Percentiles rank a stretch among this genome's conserved stretches.
phyloP scores from a whole-genome alignment of 2,113 vertebrate species.

The Trematomus loennbergii region DNA sequence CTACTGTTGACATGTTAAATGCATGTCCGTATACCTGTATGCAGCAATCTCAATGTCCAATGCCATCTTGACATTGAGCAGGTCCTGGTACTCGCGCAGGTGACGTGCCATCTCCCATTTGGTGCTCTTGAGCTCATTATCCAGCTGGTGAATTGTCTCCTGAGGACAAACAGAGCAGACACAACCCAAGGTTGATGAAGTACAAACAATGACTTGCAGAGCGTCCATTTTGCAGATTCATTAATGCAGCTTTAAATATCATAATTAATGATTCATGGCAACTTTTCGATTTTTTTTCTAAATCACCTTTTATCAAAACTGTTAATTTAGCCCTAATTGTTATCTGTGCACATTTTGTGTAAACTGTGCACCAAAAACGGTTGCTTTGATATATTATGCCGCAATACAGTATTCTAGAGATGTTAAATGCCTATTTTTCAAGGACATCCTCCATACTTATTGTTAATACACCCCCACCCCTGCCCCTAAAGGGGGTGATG shows the following conservation, averaged over 20 bases:
- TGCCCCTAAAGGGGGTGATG: conserved; percentile 62
- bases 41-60: conserved; percentile 99
- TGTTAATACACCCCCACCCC: conserved; percentile 43
- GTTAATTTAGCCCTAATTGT: not conserved
- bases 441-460: conserved; percentile 61
- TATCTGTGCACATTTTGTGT: not conserved
- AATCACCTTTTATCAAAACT: not conserved
- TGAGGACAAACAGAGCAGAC: conserved; percentile 66
- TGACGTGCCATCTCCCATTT: conserved; percentile 99
- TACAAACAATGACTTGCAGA: not conserved
- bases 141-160: conserved; percentile 98
- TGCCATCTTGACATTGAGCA: conserved; percentile 99
- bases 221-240: not conserved
- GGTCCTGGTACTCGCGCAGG: conserved; percentile 97
- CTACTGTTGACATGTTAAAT: not conserved
- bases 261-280: not conserved
- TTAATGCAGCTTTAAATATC: not conserved
- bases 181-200: not conserved
- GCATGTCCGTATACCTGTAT: conserved; percentile 87
- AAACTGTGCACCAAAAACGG: conserved; percentile 5
- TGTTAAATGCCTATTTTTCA: conserved; percentile 57
- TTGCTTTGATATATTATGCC: conserved; percentile 64
- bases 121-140: conserved; percentile 96
- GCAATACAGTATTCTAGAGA: conserved; percentile 55
- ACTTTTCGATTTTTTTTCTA: not conserved